A percentile compares a stretch with the other conserved stretches of the same genome.
These are phyloP conservation scores for Zaprionus obscuricornis DNA, from an alignment of 2,888 invertebrate species.

Conservation along the genomic window DNA sequence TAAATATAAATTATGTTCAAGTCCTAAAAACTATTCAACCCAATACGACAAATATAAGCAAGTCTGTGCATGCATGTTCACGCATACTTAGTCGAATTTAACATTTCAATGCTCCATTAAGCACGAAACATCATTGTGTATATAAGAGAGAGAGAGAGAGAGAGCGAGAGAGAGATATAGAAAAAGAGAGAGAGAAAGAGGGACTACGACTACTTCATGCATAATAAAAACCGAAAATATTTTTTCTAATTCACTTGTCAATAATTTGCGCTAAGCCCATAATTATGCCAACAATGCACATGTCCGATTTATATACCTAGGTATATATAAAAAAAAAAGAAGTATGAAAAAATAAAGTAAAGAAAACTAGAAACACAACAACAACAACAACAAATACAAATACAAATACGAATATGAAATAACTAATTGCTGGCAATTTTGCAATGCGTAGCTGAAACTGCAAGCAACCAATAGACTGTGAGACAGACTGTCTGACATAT, in stretches of 20 bases:
- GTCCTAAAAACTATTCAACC: slow-evolving; percentile 28
- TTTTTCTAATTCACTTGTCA: slow-evolving; percentile 75
- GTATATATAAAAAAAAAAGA: slow-evolving; percentile 5
- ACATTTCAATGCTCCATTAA: slow-evolving; percentile 51
- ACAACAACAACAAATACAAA: too few relatives aligned
- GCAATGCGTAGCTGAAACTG: slow-evolving; percentile 53
- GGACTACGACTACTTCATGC: too few relatives aligned
- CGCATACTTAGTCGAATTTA: slow-evolving; percentile 40
- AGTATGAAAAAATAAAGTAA: slow-evolving; percentile 4
- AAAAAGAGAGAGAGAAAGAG: too few relatives aligned
- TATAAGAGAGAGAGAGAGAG: too few relatives aligned
- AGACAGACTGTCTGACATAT: slow-evolving; percentile 54
- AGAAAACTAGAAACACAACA: slow-evolving; percentile 35
- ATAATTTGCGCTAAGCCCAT: slow-evolving; percentile 73
- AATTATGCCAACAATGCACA: slow-evolving; percentile 70
- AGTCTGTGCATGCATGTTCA: too few relatives aligned
- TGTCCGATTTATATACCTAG: slow-evolving; percentile 32
- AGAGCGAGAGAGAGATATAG: too few relatives aligned
- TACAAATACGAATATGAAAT: slow-evolving; percentile 40
- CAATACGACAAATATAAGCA: slow-evolving; percentile 22
- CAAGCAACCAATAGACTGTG: slow-evolving; percentile 29
- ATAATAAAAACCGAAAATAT: slow-evolving; percentile 41
- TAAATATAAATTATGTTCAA: too few relatives aligned
- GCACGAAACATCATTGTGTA: slow-evolving; percentile 16
- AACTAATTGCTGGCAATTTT: slow-evolving; percentile 72